Evolutionary conservation across 2,888 invertebrate species (phyloP).

Genomic region (Pandemis heparana): DNA sequence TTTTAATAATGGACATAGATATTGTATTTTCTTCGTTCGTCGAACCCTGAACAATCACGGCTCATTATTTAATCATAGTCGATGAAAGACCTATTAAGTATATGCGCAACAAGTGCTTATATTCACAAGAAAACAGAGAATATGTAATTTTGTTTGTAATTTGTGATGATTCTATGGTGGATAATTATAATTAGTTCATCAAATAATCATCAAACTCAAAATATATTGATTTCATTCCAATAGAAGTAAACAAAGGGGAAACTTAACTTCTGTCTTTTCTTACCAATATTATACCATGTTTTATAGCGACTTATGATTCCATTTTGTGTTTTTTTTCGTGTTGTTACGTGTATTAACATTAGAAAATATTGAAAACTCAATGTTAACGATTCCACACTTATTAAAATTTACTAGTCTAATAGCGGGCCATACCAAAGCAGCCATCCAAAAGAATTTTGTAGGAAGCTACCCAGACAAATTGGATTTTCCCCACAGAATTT

Average conservation of each 20-base stretch:
- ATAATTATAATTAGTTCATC: conserved; percentile 4
- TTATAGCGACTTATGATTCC: too few species aligned
- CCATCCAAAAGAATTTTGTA: too few species aligned
- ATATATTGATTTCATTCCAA: background rate
- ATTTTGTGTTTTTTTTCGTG: too few species aligned
- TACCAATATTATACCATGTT: too few species aligned
- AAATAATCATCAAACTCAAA: background rate
- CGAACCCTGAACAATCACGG: conserved; percentile 16
- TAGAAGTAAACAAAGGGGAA: background rate
- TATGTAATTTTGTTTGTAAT: conserved; percentile 8
- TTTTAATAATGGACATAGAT: conserved; percentile 6
- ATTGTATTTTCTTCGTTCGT: background rate
- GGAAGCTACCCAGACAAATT: too few species aligned
- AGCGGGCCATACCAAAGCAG: too few species aligned
- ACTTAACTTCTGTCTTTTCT: background rate
- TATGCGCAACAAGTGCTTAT: conserved; percentile 33
- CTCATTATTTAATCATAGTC: conserved; percentile 29
- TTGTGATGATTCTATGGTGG: background rate
- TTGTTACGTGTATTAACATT: too few species aligned
- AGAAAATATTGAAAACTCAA: too few species aligned
- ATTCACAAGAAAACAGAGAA: conserved; percentile 15
- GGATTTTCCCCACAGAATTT: too few species aligned
- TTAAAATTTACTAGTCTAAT: too few species aligned
- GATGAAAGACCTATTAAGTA: conserved; percentile 16
- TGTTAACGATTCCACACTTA: too few species aligned